phyloP scores from a whole-genome alignment of 2,113 vertebrate genomes.

The Sapayoa aenigma region DNA sequence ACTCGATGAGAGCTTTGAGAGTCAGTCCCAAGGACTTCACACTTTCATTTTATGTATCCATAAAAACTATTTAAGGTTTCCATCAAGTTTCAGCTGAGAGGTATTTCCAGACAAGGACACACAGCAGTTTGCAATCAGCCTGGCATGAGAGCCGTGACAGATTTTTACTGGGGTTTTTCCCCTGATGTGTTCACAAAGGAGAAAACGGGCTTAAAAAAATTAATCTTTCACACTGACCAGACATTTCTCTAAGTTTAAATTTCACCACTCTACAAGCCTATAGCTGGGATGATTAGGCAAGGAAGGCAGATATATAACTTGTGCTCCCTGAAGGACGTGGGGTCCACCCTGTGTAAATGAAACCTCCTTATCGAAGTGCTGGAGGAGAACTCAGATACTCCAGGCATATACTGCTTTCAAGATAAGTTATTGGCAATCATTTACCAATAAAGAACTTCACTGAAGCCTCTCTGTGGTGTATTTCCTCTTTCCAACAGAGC shows the following conservation, averaged over 20 bases:
- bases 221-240: background rate
- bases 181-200: background rate
- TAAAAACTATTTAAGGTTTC: background rate
- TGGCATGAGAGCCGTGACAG: background rate
- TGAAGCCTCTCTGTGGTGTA: background rate
- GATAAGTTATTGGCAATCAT: slow-evolving; percentile 31
- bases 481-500: background rate
- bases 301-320: background rate
- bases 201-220: background rate
- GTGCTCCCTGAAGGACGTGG: background rate
- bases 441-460: slow-evolving; percentile 21
- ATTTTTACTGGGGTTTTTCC: background rate
- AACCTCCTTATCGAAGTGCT: background rate
- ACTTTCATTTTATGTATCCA: background rate
- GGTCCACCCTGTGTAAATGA: slow-evolving; percentile 14
- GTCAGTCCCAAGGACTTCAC: background rate
- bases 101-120: background rate
- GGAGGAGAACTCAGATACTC: background rate
- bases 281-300: background rate
- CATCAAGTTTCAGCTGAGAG: background rate
- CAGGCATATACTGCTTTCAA: background rate
- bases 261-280: background rate
- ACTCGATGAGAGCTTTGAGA: background rate
- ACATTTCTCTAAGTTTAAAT: background rate
- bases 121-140: background rate